Evolutionary conservation across 1,140 invertebrate genomes (phyloP), one percentile per base, ranked within the genome.

Genomic region (Hermatobates lingyangjiaoensis): DNA sequence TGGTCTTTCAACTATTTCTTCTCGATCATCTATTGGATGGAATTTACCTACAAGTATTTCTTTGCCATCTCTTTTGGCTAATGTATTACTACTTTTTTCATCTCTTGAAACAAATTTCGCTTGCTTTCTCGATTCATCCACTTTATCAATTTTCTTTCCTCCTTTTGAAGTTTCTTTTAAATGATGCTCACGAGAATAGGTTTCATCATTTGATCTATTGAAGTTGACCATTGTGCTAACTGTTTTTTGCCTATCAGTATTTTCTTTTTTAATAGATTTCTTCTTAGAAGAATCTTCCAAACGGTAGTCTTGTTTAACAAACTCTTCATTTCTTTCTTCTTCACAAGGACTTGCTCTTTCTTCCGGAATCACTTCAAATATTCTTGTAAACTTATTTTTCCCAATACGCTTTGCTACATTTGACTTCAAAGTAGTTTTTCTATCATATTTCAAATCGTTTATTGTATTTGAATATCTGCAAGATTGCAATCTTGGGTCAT

Each of bases 281-380:
- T 42, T 42, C 21, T 42, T 42, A 10, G 39, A 4, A 20, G 39
- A 5, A 18, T 20, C 18, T 5, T 12, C 5, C n/a, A n/a, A n/a
- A n/a, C n/a, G n/a, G 18, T 42, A 42, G 4, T 42, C 39, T 20
- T 20, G 7, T 42, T 42, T 14, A 34, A 34, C n/a, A n/a, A n/a
- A n/a, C n/a, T n/a, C n/a, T n/a, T n/a, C n/a, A n/a, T n/a, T n/a
- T n/a, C n/a, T n/a, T 18, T 42, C 39, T 20, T 18, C 4, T 5
- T 10, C 14, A 42, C 21, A 14, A 12, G 39, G 39, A 42, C 55
- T 51, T 28, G 25, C 55, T 45, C 51, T 54, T 48, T 59, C 58
- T 54, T 60, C 59, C 3, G 59, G 59, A 26, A 60, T 60, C 12
- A 50, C 58, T 52, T 60, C 59, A 47, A 60, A 60, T 48, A 49